Percentiles rank a stretch among this genome's conserved stretches.
These are phyloP conservation scores for Apostichopus parvimensis DNA, from an alignment of 35 echinoderm and acorn worm species.

Conservation along the genomic window DNA sequence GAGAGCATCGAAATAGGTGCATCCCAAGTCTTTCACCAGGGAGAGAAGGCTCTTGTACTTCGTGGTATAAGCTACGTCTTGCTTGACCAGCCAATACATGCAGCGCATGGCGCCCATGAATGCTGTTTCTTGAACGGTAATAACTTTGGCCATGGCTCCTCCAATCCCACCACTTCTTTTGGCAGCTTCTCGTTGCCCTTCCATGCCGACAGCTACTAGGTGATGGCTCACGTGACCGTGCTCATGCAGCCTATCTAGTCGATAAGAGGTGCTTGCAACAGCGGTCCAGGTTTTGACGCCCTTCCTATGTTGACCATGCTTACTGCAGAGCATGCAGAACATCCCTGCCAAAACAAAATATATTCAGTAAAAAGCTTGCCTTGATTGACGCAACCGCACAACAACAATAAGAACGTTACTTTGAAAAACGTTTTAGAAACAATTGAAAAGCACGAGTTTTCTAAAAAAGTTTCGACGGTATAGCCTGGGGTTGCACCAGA, in stretches of 20 bases:
- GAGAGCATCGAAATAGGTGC: constrained; percentile 46
- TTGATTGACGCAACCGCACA: too few species aligned
- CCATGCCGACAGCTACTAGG: constrained; percentile 22
- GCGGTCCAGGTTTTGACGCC: neutral
- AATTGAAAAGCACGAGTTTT: too few species aligned
- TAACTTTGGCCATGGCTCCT: constrained; percentile 3
- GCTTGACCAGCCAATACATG: constrained; percentile 36
- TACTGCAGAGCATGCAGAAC: constrained; percentile 41
- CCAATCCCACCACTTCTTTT: constrained; percentile 28
- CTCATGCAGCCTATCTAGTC: constrained; percentile 11
- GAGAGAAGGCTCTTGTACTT: neutral
- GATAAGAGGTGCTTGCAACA: neutral
- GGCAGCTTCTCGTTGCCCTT: constrained; percentile 11
- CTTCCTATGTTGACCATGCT: constrained; percentile 26
- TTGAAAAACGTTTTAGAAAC: too few species aligned
- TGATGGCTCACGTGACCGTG: neutral
- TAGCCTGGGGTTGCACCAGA: too few species aligned
- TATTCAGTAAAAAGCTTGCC: too few species aligned
- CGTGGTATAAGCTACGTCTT: constrained; percentile 31
- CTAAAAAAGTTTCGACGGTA: too few species aligned
- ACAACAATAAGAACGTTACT: too few species aligned
- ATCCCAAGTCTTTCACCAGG: constrained; percentile 47
- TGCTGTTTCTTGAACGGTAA: constrained; percentile 20
- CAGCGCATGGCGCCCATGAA: constrained; percentile 26
- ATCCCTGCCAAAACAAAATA: constrained; percentile 1